Conservation (phyloP, 2,113 vertebrate genomes). For the Megaceryle maxima region DNA sequence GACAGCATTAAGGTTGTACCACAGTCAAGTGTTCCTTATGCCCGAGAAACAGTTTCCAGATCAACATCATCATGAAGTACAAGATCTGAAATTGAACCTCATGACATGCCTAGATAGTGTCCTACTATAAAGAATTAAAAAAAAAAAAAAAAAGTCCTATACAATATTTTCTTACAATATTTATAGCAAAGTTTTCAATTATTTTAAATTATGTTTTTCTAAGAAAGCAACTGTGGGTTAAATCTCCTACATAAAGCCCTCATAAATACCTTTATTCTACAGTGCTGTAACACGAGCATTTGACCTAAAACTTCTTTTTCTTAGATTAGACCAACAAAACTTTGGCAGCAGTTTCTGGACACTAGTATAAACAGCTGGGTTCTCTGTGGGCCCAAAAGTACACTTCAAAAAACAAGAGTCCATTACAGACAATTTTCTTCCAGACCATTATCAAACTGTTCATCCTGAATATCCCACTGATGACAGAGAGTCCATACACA, state of each 20-base stretch:
- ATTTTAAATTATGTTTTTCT: background rate
- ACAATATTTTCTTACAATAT: background rate
- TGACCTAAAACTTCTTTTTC: constrained; percentile 6
- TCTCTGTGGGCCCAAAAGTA: background rate
- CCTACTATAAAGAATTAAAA: background rate
- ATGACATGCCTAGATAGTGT: background rate
- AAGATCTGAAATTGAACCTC: background rate
- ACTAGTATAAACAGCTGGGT: background rate
- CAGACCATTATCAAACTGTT: background rate
- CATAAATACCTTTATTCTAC: background rate
- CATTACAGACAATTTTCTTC: background rate
- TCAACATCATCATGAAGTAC: background rate
- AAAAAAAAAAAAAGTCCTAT: background rate
- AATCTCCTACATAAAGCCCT: background rate
- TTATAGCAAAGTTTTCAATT: background rate
- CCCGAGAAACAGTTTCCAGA: background rate
- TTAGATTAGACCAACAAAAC: constrained; percentile 8
- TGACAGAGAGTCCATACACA: background rate
- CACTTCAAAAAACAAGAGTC: background rate
- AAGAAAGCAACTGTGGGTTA: background rate
- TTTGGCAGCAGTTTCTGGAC: background rate
- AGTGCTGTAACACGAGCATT: background rate
- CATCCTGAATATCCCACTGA: background rate
- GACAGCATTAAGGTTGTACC: background rate
- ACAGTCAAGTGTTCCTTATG: background rate